A percentile compares a stretch with the other conserved stretches of the same genome.
These are phyloP conservation scores for Propithecus coquereli DNA, from an alignment of 2,113 vertebrate genomes.

Conservation along the genomic window DNA sequence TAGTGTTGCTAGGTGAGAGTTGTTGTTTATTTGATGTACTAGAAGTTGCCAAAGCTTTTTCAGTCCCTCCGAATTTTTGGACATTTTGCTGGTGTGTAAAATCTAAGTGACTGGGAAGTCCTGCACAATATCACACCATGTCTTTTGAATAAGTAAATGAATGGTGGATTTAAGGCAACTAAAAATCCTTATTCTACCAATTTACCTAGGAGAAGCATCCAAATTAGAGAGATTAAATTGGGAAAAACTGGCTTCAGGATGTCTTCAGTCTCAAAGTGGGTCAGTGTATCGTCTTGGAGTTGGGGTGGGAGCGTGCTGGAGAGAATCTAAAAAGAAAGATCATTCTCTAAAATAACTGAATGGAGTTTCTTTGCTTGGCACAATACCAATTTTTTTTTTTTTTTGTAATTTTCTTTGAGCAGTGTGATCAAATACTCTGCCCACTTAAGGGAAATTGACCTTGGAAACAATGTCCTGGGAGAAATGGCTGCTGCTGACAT, in stretches of 20 bases:
- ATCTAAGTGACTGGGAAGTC: background rate
- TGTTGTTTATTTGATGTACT: background rate
- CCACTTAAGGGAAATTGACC: slow-evolving; percentile 74
- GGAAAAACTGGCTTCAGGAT: background rate
- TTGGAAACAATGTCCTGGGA: slow-evolving; percentile 74
- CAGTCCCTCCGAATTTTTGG: background rate
- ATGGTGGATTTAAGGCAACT: background rate
- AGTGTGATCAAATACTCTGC: slow-evolving; percentile 74
- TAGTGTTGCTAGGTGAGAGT: background rate
- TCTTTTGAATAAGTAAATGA: slow-evolving; percentile 8
- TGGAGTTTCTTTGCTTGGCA: background rate
- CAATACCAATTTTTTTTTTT: background rate
- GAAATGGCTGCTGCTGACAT: slow-evolving; percentile 65
- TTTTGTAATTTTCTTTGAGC: slow-evolving; percentile 27
- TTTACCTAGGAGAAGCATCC: background rate
- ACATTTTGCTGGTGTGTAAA: background rate
- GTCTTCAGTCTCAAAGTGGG: background rate
- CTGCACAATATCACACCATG: background rate
- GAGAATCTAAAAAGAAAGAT: background rate
- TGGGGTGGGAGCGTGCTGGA: accelerated
- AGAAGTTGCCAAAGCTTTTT: background rate
- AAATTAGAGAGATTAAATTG: background rate
- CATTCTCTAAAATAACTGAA: background rate
- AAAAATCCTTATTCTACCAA: background rate
- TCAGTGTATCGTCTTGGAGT: background rate